These are phyloP conservation scores for Serrognathus titanus DNA, from an alignment of 2,888 invertebrate species.

Conservation along the genomic window DNA sequence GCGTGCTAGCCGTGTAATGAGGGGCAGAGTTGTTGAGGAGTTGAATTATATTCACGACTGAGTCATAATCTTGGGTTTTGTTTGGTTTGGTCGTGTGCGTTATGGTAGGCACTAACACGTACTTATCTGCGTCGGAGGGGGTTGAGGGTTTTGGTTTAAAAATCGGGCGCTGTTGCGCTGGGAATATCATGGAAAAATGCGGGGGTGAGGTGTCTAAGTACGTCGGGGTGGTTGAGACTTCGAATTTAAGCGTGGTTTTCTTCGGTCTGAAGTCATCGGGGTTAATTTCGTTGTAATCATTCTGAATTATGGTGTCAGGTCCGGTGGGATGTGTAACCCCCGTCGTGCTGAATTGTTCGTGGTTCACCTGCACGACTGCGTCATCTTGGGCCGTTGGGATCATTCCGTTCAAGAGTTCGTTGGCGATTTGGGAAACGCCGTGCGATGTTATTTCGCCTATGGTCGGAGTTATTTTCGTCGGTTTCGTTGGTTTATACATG, in stretches of 20 bases:
- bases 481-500: conserved; percentile 7
- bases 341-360: conserved; percentile 36
- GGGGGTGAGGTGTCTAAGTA: conserved; percentile 30
- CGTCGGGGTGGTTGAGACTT: conserved; percentile 27
- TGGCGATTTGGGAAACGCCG: conserved; percentile 57
- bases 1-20: conserved; percentile 6
- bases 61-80: conserved; percentile 52
- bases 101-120: conserved; percentile 57
- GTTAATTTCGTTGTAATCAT: conserved; percentile 52
- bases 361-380: conserved; percentile 39
- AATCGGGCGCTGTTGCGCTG: conserved; percentile 50
- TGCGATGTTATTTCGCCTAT: conserved; percentile 54
- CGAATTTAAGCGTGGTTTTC: conserved; percentile 35
- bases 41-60: conserved; percentile 61
- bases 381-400: conserved; percentile 45
- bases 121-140: conserved; percentile 49
- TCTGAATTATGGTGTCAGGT: conserved; percentile 59
- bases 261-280: conserved; percentile 39
- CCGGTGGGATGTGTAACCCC: conserved; percentile 45
- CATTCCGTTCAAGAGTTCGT: conserved; percentile 47
- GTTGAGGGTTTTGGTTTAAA: conserved; percentile 56
- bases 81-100: conserved; percentile 42
- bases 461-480: conserved; percentile 30
- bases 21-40: conserved; percentile 55
- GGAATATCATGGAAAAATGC: conserved; percentile 37